Evolutionary conservation across 1,140 invertebrate genomes (phyloP).

Genomic region (Himalopsyche phryganea): DNA sequence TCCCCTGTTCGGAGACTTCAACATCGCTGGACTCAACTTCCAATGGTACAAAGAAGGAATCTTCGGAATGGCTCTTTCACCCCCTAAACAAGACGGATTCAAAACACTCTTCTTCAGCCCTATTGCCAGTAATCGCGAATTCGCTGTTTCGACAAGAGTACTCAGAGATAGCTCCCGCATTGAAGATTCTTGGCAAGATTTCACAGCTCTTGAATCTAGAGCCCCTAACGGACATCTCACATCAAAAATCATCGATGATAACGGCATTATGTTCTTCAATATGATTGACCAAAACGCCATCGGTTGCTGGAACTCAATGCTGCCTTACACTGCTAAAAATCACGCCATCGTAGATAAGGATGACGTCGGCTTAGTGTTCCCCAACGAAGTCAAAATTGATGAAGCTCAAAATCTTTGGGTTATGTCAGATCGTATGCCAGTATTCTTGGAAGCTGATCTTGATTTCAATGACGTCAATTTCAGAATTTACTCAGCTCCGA

Average conservation of each 20-base stretch:
- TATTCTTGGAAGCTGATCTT: constrained; percentile 66
- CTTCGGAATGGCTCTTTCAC: constrained; percentile 71
- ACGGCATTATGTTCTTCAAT: constrained; percentile 71
- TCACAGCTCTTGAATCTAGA: constrained; percentile 63
- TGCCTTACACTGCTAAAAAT: constrained; percentile 63
- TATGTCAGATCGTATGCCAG: constrained; percentile 76
- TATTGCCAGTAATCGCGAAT: constrained; percentile 70
- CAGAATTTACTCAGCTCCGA: constrained; percentile 66
- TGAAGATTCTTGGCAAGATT: constrained; percentile 67
- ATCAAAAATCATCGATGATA: constrained; percentile 65
- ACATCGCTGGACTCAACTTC: constrained; percentile 74
- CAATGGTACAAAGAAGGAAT: constrained; percentile 80
- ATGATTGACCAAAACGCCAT: constrained; percentile 75
- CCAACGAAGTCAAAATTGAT: constrained; percentile 74
- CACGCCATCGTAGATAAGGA: constrained; percentile 71
- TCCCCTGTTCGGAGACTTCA: constrained; percentile 72
- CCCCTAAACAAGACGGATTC: constrained; percentile 60
- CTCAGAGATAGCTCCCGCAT: constrained; percentile 64
- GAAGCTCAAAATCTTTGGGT: constrained; percentile 66
- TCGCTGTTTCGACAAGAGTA: constrained; percentile 70
- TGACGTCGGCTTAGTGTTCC: constrained; percentile 71
- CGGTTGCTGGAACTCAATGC: constrained; percentile 72
- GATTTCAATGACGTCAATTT: constrained; percentile 77
- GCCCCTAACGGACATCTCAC: constrained; percentile 67
- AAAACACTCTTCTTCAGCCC: constrained; percentile 74